A percentile compares a stretch with the other conserved stretches of the same genome.
phyloP scores from a whole-genome alignment of 2,113 vertebrate species.

The Sapayoa aenigma region DNA sequence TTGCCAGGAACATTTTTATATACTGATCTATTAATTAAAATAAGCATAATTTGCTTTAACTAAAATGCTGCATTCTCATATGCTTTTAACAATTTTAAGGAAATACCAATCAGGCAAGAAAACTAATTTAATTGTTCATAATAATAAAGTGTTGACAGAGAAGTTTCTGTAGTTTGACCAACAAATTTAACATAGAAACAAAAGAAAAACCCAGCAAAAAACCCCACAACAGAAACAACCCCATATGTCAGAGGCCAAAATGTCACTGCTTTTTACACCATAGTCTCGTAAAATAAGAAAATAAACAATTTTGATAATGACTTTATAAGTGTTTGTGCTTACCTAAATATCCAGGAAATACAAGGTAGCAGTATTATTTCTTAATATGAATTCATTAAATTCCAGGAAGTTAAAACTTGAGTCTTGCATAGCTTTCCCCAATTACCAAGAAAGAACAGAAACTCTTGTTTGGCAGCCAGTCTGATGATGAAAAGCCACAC shows the following conservation, averaged over 20 bases:
- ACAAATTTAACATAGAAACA: background rate
- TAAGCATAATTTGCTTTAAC: background rate
- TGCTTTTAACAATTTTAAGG: background rate
- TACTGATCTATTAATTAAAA: background rate
- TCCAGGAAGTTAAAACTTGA: conserved; percentile 44
- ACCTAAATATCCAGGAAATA: conserved; percentile 74
- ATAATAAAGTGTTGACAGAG: background rate
- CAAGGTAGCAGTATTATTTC: background rate
- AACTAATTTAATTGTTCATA: background rate
- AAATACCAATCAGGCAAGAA: background rate
- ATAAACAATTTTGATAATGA: conserved; percentile 20
- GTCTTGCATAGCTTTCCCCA: conserved; percentile 55
- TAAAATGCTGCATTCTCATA: background rate
- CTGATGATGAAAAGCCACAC: conserved; percentile 28
- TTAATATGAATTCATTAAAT: conserved; percentile 56
- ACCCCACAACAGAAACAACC: background rate
- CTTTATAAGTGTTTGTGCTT: conserved; percentile 58
- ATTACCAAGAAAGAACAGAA: conserved; percentile 56
- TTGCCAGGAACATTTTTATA: background rate
- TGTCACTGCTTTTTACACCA: background rate
- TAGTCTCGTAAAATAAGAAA: conserved; percentile 4
- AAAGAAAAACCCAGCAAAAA: background rate
- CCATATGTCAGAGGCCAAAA: background rate
- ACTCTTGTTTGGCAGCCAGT: conserved; percentile 42
- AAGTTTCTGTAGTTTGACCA: background rate